phyloP scores from a whole-genome alignment of 2,113 vertebrate species.

The Ammodytes marinus region DNA sequence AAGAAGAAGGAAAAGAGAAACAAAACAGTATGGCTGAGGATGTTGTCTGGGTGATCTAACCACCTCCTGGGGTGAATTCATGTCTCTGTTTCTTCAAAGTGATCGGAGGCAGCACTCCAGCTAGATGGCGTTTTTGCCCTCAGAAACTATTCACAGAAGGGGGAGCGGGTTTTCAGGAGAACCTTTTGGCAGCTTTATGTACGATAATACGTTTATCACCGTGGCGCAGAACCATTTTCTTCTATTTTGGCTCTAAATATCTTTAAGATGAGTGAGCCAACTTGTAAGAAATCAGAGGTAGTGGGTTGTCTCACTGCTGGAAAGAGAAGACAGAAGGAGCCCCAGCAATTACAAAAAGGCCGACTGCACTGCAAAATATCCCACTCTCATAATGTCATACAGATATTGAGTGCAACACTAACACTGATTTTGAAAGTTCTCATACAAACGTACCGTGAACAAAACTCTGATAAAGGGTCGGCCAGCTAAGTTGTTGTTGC shows the following conservation, averaged over 20 bases:
- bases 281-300: constrained; percentile 28
- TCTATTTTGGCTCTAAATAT: not conserved
- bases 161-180: constrained; percentile 26
- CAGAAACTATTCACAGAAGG: constrained; percentile 61
- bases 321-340: constrained; percentile 6
- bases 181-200: constrained; percentile 64
- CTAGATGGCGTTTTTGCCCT: constrained; percentile 53
- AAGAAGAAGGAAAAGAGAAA: not conserved
- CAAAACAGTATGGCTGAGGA: constrained; percentile 43
- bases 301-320: constrained; percentile 21
- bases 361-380: constrained; percentile 17
- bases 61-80: constrained; percentile 65
- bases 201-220: constrained; percentile 64
- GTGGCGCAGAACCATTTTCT: constrained; percentile 18
- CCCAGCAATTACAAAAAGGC: not conserved
- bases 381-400: constrained; percentile 20
- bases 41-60: constrained; percentile 67
- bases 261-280: not conserved
- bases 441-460: not conserved
- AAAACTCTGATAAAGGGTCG: not conserved
- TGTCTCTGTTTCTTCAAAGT: constrained; percentile 69
- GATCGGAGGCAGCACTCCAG: constrained; percentile 61
- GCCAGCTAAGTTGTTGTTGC: not conserved
- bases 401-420: not conserved
- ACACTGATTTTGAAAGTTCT: not conserved